Conservation (phyloP, 64 coral and sea anemone genomes). For the Montipora capricornis region DNA sequence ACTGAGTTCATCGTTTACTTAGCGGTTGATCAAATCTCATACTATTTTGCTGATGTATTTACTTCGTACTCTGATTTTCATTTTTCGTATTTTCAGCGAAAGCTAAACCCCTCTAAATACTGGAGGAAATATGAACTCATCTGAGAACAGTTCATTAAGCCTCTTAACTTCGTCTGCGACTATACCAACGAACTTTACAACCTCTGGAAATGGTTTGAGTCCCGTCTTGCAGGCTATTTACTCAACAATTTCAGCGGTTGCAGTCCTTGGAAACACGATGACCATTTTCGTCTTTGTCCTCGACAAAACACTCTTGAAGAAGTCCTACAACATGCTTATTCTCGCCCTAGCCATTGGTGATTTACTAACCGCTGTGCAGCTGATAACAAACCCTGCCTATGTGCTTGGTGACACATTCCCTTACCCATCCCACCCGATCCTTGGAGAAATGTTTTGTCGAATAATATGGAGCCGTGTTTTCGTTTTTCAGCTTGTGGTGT, state of each 20-base stretch:
- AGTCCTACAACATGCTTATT: constrained; percentile 65
- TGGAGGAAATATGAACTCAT: background rate
- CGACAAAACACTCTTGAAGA: constrained; percentile 53
- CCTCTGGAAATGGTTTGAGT: background rate
- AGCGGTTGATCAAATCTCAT: no score
- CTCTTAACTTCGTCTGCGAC: background rate
- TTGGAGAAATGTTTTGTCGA: constrained; percentile 50
- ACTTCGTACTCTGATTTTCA: no score
- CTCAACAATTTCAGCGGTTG: background rate
- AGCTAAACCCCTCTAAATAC: no score
- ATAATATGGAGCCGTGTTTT: constrained; percentile 54
- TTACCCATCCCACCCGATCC: constrained; percentile 7
- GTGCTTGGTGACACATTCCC: constrained; percentile 57
- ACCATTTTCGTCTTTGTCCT: constrained; percentile 34
- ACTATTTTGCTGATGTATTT: no score
- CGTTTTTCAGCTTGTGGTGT: constrained; percentile 44
- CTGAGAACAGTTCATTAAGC: background rate
- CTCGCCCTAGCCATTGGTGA: constrained; percentile 38
- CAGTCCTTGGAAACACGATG: constrained; percentile 41
- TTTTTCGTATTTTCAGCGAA: no score
- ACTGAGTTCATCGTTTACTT: no score
- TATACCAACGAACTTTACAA: background rate
- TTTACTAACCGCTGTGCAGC: constrained; percentile 10
- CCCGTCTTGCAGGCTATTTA: background rate
- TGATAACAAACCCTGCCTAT: constrained; percentile 35